These are phyloP conservation scores for Scopus umbretta DNA, from an alignment of 2,113 vertebrate species.

Conservation along the genomic window DNA sequence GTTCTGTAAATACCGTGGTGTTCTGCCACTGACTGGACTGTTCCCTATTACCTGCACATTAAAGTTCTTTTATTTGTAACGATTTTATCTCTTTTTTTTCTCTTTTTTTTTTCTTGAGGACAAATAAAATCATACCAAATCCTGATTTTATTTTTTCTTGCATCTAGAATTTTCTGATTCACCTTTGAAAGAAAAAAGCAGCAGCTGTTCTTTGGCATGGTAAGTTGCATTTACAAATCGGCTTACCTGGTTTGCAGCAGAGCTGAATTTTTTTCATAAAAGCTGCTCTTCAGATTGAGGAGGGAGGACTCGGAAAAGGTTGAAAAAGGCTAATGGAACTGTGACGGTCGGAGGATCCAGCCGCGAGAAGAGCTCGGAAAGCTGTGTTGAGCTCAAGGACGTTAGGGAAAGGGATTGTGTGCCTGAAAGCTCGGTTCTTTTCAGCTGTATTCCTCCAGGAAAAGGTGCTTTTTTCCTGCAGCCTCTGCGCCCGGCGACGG, in stretches of 20 bases:
- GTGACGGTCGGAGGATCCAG: neutral
- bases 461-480: too few species aligned
- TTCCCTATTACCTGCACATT: slow-evolving; percentile 16
- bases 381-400: neutral
- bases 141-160: neutral
- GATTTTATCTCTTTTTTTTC: neutral
- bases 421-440: too few species aligned
- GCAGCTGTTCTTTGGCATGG: neutral
- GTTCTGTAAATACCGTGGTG: slow-evolving; percentile 25
- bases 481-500: neutral
- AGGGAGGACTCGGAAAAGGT: neutral
- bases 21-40: slow-evolving; percentile 29
- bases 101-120: neutral
- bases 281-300: neutral
- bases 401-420: neutral
- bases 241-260: neutral
- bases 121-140: neutral
- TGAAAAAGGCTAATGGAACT: too few species aligned
- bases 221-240: neutral
- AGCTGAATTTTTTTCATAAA: neutral
- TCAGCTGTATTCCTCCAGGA: neutral
- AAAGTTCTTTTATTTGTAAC: slow-evolving; percentile 30
- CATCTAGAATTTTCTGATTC: neutral
- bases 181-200: neutral
- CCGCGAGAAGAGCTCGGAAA: neutral